Conservation (phyloP, 92 coral and sea anemone genomes). For the Paramuricea clavata region DNA sequence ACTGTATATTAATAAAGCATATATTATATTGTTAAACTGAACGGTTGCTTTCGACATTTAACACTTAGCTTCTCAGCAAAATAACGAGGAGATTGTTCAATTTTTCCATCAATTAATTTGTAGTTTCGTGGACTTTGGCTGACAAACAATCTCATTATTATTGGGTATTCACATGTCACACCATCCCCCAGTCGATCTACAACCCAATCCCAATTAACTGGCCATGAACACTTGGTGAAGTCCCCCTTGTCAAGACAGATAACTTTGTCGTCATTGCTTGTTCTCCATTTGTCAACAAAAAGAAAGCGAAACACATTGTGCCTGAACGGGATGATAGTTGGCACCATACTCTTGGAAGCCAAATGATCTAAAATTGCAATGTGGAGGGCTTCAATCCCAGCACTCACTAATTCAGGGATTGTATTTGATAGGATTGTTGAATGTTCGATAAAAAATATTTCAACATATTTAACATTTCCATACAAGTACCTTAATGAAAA, state of each 20-base stretch:
- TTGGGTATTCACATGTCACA: neutral
- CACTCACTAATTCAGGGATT: conserved; percentile 14
- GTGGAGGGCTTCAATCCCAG: conserved; percentile 1
- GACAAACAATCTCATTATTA: neutral
- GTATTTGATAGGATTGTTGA: too few species aligned
- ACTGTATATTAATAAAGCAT: too few species aligned
- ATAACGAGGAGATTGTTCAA: conserved; percentile 1
- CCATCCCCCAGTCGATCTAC: conserved; percentile 13
- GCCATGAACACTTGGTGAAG: conserved; percentile 19
- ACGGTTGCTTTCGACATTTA: conserved; percentile 19
- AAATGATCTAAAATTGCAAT: neutral
- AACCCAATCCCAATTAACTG: neutral
- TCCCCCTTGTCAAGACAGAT: neutral
- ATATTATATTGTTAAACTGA: neutral
- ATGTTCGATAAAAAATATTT: too few species aligned
- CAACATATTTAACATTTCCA: too few species aligned
- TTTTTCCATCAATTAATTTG: neutral
- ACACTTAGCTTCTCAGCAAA: conserved; percentile 7
- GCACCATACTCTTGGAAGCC: conserved; percentile 2
- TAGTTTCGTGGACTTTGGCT: conserved; percentile 16
- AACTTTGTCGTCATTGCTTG: conserved; percentile 25
- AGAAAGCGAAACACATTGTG: neutral
- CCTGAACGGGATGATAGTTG: neutral
- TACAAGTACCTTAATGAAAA: too few species aligned
- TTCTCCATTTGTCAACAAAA: neutral